Evolutionary conservation across 2,888 invertebrate genomes (phyloP), one percentile per base, ranked within the genome.

Genomic region (Oxytorus armatus): DNA sequence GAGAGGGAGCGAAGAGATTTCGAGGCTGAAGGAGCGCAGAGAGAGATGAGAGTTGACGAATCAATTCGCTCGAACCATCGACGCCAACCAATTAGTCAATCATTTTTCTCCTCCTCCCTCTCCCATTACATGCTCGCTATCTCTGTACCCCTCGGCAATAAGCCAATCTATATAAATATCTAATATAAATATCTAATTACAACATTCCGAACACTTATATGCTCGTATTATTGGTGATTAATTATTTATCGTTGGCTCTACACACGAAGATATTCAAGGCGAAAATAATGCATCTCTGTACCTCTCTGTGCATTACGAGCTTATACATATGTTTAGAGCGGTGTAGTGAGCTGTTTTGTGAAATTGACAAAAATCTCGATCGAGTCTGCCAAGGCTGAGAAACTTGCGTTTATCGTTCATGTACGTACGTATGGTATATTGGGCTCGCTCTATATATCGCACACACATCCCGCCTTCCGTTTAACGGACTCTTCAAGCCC

Each of bases 151-250:
- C 51, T 8, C 36, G 39, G 14, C 16, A 25, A 72, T 61, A 44
- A 23, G 10, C 49, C 39, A 21, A 68, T 53, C 44, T 68, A 23
- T 74, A 65, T 63, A 74, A 69, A 79, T 69, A 79, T 79, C 55
- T 55, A 69, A 79, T 79, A 65, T 63, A 74, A 69, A 79, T 69
- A 79, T 79, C 55, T 55, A 69, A 79, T 79, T 75, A 75, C 79
- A 75, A 75, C 65, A 75, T 70, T 75, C 36, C 36, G 29, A 49
- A 65, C 79, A 69, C 79, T 70, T 51, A 39, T n/a, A n/a, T 39
- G 2, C 42, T 18, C 33, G 5, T n/a, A 57, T 75, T 44, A 66
- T 70, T 21, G 63, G 29, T 39, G 18, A 74, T 74, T 55, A 42
- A 63, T 68, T 55, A 78, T 55, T 61, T 47, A 63, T 68, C 36